Conservation (phyloP, 2,888 invertebrate species). For the Oligia fasciuncula region DNA sequence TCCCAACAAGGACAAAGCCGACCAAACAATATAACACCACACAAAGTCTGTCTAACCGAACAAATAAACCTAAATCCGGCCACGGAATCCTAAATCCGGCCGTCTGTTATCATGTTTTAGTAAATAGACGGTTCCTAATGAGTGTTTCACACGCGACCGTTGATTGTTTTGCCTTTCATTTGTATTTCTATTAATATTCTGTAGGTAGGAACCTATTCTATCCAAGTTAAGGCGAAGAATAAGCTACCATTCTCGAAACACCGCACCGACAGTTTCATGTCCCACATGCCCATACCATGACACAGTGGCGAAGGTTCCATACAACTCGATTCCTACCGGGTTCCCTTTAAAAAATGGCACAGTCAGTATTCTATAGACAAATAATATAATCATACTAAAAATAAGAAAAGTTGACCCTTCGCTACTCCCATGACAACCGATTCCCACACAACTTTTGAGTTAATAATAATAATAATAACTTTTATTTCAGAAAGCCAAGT, state of each 20-base stretch:
- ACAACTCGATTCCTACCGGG: no score
- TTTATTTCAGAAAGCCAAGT: no score
- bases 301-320: no score
- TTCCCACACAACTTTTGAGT: no score
- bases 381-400: no score
- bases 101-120: constrained; percentile 43
- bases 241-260: background rate
- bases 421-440: no score
- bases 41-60: constrained; percentile 4
- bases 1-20: background rate
- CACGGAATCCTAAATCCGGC: constrained; percentile 44
- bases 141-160: constrained; percentile 44
- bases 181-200: constrained; percentile 14
- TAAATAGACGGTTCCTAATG: constrained; percentile 56
- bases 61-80: constrained; percentile 8
- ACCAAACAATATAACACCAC: constrained; percentile 1
- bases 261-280: background rate
- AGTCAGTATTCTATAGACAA: no score
- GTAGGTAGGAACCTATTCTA: background rate
- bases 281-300: no score
- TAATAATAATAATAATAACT: no score
- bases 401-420: no score
- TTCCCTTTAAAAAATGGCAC: no score
- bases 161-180: constrained; percentile 27
- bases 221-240: background rate